Percentiles rank a stretch among this genome's conserved stretches.
These are phyloP conservation scores for Listronotus bonariensis DNA, from an alignment of 1,140 invertebrate species.

Conservation along the genomic window DNA sequence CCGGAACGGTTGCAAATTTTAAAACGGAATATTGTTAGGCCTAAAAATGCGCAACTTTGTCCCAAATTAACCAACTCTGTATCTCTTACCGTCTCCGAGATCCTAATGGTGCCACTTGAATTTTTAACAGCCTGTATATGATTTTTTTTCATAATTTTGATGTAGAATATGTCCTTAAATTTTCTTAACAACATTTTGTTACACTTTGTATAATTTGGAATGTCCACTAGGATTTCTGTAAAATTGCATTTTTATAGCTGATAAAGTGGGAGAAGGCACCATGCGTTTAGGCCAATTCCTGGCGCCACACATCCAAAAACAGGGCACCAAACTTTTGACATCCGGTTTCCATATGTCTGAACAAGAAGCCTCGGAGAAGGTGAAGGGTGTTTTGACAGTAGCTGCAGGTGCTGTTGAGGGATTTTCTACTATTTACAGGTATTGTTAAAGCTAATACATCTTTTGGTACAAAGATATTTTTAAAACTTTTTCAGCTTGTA, in stretches of 20 bases:
- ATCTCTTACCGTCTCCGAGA: too few relatives aligned
- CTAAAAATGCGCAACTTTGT: too few relatives aligned
- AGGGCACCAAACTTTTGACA: constrained; percentile 64
- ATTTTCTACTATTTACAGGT: constrained; percentile 68
- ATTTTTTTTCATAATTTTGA: too few relatives aligned
- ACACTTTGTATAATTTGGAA: too few relatives aligned
- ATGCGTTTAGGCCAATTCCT: constrained; percentile 64
- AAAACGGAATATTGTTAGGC: too few relatives aligned
- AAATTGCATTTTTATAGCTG: constrained; percentile 57
- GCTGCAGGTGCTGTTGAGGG: constrained; percentile 71
- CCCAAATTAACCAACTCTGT: too few relatives aligned
- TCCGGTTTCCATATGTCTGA: constrained; percentile 60
- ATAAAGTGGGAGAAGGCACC: constrained; percentile 68
- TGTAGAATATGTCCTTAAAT: too few relatives aligned
- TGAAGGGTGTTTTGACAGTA: constrained; percentile 68
- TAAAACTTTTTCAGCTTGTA: background rate
- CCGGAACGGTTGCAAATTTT: too few relatives aligned
- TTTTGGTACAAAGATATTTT: background rate
- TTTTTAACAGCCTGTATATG: too few relatives aligned
- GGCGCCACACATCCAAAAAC: constrained; percentile 69
- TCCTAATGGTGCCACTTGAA: too few relatives aligned
- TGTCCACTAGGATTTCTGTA: too few relatives aligned
- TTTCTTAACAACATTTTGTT: too few relatives aligned
- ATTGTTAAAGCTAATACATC: background rate
- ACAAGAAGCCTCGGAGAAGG: constrained; percentile 61